A percentile compares a stretch with the other conserved stretches of the same genome.
Evolutionary conservation across 2,797 vertebrate species (phyloP).

Genomic region (Gallinago stenura): DNA sequence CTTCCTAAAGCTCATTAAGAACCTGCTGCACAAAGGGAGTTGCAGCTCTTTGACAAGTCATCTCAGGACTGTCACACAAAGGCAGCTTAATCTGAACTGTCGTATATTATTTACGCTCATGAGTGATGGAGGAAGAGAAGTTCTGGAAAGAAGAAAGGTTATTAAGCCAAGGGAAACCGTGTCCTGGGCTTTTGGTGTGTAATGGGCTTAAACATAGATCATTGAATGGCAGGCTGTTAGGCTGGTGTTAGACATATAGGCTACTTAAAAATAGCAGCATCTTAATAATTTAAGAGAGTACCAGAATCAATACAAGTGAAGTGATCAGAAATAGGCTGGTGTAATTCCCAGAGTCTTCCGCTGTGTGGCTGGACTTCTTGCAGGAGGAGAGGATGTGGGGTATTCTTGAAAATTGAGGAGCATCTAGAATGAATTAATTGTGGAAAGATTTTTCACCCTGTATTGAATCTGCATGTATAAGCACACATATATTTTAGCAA

Average conservation of each 20-base stretch:
- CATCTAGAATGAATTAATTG: not conserved
- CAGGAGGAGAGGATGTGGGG: not conserved
- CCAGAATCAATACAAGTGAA: not conserved
- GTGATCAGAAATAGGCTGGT: not conserved
- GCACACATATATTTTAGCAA: not conserved
- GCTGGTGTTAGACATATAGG: not conserved
- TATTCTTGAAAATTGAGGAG: not conserved
- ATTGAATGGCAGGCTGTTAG: not conserved
- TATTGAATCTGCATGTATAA: not conserved
- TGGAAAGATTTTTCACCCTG: not conserved
- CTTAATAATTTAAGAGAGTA: not conserved
- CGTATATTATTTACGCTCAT: not conserved
- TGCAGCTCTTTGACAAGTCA: not conserved
- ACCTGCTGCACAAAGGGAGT: not conserved
- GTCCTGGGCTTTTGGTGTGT: not conserved
- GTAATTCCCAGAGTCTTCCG: not conserved
- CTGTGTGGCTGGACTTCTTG: not conserved
- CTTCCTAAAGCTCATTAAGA: slow-evolving; percentile 42
- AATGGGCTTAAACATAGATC: not conserved
- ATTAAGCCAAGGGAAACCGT: not conserved
- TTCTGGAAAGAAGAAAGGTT: not conserved
- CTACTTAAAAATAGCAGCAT: not conserved
- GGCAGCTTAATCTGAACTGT: not conserved
- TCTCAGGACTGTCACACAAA: slow-evolving; percentile 3
- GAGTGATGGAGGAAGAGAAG: not conserved